Base-by-base conservation (phyloP, 2,797 vertebrate genomes). In the Cheirogaleus major region DNA sequence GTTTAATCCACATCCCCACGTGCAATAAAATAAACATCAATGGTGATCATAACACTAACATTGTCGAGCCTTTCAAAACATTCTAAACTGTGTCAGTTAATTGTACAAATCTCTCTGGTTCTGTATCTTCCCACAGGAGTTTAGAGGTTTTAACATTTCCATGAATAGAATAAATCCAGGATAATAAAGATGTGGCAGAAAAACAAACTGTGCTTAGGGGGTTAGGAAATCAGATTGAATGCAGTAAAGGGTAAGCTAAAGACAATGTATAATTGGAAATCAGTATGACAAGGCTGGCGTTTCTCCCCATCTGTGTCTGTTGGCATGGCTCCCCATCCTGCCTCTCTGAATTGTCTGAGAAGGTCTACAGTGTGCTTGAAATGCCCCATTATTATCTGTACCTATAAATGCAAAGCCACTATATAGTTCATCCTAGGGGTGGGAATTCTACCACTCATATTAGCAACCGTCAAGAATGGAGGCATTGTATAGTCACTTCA, bases 101-200 rank as follows among this genome's bases (percentile, higher is more conserved):
- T 90, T 95, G 94, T 94, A 97, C 80, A 97, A 95, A 93, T 97
- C 93, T 97, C 94, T 81, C 65, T 94, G 76, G 87, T 79, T 95
- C 95, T 92, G 50, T 38, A 45, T 95, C 94, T 95, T 96, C 97
- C 72, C 97, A 87, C 52, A 75, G 83, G 96, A 97, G 50, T 97
- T 88, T 55, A 79, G 83, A 97, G 95, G 91, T 92, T 97, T 98
- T 93, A 97, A 97, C 86, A 96, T 91, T 90, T 95, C 96, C 41
- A 97, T 76, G 94, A 95, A 92, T 85, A 96, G 76, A 96, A 94
- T 95, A 97, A 97, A 97, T 96, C 89, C 80, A 96, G 93, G 89
- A 94, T 96, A 98, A 97, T 97, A 97, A 96, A 97, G 91, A 96
- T 79, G 76, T 97, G 81, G 89, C 93, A 98, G 92, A 59, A 92